Evolutionary conservation across 2,113 vertebrate species (phyloP).

Genomic region (Zootoca vivipara): DNA sequence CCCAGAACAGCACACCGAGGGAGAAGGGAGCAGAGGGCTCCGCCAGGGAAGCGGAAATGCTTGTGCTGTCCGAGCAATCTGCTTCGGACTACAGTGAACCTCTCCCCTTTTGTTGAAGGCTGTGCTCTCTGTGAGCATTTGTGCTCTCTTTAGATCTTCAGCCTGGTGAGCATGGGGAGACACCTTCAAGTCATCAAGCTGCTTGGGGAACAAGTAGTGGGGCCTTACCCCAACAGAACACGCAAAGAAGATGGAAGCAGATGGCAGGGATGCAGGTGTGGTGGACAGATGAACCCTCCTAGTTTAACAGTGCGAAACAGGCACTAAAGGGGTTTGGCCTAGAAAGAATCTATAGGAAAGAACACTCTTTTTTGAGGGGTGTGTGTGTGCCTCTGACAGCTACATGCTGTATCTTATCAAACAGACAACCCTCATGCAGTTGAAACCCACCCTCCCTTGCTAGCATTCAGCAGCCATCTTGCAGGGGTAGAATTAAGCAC

Average conservation of each 20-base stretch:
- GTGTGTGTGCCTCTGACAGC: not conserved
- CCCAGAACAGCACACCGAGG: too few relatives aligned
- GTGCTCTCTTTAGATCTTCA: not conserved
- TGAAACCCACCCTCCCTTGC: not conserved
- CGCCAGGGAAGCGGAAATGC: too few relatives aligned
- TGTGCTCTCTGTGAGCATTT: not conserved
- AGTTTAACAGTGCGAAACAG: not conserved
- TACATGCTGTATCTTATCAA: not conserved
- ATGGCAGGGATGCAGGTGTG: too few relatives aligned
- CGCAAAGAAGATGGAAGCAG: not conserved
- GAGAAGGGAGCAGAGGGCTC: too few relatives aligned
- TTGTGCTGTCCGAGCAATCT: too few relatives aligned
- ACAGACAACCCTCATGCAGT: not conserved
- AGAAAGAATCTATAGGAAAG: not conserved
- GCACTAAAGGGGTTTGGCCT: not conserved
- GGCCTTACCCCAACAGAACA: not conserved
- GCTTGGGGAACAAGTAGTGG: not conserved
- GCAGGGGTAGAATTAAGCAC: not conserved
- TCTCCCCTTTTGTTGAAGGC: too few relatives aligned
- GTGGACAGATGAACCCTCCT: not conserved
- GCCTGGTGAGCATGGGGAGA: not conserved
- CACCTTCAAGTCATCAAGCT: not conserved
- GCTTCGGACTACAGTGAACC: too few relatives aligned
- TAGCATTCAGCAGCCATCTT: not conserved
- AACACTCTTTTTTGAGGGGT: not conserved